phyloP scores from a whole-genome alignment of 2,113 vertebrate species.

The Gopherus evgoodei region DNA sequence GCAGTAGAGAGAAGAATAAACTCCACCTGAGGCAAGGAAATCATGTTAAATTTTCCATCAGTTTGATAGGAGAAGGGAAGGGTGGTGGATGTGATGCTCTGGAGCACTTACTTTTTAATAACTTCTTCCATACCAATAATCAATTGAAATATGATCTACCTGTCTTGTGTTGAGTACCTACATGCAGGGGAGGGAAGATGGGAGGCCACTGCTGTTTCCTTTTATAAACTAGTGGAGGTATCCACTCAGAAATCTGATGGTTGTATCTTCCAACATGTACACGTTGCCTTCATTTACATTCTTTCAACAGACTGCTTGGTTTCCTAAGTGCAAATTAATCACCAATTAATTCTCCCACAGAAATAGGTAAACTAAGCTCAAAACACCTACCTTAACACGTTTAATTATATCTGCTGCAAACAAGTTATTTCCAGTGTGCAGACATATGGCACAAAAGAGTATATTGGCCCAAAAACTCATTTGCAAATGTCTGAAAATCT shows the following conservation, averaged over 20 bases:
- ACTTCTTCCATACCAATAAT: neutral
- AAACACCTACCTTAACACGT: neutral
- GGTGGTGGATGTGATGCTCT: neutral
- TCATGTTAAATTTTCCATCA: neutral
- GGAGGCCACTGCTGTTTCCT: neutral
- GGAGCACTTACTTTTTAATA: neutral
- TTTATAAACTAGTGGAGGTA: neutral
- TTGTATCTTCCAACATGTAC: neutral
- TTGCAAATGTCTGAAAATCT: neutral
- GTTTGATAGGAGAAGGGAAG: neutral
- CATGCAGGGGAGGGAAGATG: neutral
- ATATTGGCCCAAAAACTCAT: neutral
- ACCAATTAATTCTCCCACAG: neutral
- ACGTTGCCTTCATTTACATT: neutral
- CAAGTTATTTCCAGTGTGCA: neutral
- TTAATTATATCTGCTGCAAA: neutral
- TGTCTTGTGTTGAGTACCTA: fast-evolving
- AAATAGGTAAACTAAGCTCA: neutral
- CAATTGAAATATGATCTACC: neutral
- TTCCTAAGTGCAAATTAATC: neutral
- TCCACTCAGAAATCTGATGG: neutral
- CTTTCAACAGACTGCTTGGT: neutral
- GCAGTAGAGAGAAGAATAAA: neutral
- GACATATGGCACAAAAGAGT: neutral
- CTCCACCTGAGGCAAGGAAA: neutral